phyloP scores from a whole-genome alignment of 1,140 invertebrate genomes.

The Camponotus floridanus region DNA sequence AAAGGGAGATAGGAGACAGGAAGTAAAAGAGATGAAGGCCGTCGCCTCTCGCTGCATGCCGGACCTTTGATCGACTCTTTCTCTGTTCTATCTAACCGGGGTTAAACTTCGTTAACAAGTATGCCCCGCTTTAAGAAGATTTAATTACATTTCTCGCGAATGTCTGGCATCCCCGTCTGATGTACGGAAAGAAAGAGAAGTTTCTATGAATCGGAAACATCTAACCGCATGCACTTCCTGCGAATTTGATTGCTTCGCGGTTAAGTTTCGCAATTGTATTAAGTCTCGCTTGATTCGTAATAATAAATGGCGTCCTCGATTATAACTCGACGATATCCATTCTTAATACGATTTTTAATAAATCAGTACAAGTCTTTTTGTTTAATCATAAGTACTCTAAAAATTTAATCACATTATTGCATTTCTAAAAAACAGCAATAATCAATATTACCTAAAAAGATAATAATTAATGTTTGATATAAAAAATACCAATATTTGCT shows the following conservation, averaged over 20 bases:
- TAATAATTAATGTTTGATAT: neutral
- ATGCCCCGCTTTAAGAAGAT: constrained; percentile 79
- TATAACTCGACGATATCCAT: neutral
- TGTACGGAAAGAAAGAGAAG: constrained; percentile 62
- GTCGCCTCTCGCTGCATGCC: constrained; percentile 41
- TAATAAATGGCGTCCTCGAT: neutral
- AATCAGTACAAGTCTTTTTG: neutral
- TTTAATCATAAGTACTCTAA: neutral
- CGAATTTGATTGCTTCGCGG: neutral
- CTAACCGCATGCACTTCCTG: neutral
- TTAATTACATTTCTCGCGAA: constrained; percentile 82
- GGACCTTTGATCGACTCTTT: constrained; percentile 76
- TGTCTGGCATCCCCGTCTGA: constrained; percentile 38
- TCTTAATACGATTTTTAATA: neutral
- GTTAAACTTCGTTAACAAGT: constrained; percentile 82
- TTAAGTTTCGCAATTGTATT: neutral
- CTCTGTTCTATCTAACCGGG: constrained; percentile 72
- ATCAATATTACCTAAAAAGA: neutral
- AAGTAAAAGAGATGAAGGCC: constrained; percentile 22
- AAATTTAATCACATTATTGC: neutral
- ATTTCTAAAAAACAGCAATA: neutral
- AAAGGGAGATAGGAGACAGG: neutral
- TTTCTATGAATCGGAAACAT: constrained; percentile 67
- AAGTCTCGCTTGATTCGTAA: neutral
- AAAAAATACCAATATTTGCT: neutral